Conservation (phyloP, 2,888 invertebrate genomes). For the Epinotia bilunana region DNA sequence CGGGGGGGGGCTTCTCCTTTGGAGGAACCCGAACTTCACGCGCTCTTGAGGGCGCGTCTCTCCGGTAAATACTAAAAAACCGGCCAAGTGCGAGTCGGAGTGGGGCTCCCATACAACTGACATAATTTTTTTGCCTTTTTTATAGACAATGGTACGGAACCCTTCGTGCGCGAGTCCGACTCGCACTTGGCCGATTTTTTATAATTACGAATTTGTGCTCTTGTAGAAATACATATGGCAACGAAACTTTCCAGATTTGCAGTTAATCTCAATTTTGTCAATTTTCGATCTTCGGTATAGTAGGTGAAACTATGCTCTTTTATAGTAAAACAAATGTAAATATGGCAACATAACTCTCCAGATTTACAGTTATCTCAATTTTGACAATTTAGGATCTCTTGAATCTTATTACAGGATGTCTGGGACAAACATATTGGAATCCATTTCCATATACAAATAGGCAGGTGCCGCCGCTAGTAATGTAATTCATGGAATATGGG, state of each 20-base stretch:
- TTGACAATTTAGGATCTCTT: constrained; percentile 16
- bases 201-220: no score
- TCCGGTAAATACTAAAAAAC: no score
- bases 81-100: no score
- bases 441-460: constrained; percentile 48
- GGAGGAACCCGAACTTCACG: no score
- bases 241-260: not conserved
- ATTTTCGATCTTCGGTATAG: constrained; percentile 9
- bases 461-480: constrained; percentile 46
- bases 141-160: no score
- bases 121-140: no score
- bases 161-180: no score
- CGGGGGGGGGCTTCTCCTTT: no score
- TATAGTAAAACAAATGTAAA: not conserved
- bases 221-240: no score
- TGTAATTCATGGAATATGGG: constrained; percentile 45
- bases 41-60: no score
- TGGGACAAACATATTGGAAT: constrained; percentile 39
- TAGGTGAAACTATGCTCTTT: not conserved
- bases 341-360: constrained; percentile 4
- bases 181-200: no score
- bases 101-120: no score
- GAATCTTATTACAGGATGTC: constrained; percentile 38
- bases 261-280: constrained; percentile 20
- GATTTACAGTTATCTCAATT: constrained; percentile 26